phyloP scores from a whole-genome alignment of 1,140 invertebrate genomes.

The Scaptodrosophila lebanonensis region DNA sequence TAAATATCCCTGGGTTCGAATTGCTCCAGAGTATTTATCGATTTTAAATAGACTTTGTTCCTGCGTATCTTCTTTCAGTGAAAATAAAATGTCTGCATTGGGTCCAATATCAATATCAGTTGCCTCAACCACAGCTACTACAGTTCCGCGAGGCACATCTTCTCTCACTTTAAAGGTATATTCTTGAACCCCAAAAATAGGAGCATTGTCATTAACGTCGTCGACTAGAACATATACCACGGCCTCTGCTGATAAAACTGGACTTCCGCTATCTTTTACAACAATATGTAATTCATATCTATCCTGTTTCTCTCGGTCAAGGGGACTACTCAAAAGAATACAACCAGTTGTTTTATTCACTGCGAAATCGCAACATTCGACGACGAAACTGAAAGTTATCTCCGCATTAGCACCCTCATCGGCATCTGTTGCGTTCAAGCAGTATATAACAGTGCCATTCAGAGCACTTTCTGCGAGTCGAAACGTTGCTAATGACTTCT shows the following conservation, averaged over 20 bases:
- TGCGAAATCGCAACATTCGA: slow-evolving; percentile 89
- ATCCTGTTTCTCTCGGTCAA: slow-evolving; percentile 91
- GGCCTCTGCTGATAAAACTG: slow-evolving; percentile 85
- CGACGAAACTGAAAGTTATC: slow-evolving; percentile 87
- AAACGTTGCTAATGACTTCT: slow-evolving; percentile 88
- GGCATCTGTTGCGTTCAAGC: slow-evolving; percentile 90
- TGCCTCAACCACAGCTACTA: slow-evolving; percentile 90
- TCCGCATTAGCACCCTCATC: slow-evolving; percentile 89
- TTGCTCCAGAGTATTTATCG: slow-evolving; percentile 88
- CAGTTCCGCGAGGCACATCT: slow-evolving; percentile 91
- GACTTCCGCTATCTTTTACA: slow-evolving; percentile 86
- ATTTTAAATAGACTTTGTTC: slow-evolving; percentile 83
- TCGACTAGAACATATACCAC: slow-evolving; percentile 88
- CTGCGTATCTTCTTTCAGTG: slow-evolving; percentile 83
- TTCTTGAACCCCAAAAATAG: slow-evolving; percentile 85
- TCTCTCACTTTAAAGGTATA: slow-evolving; percentile 92
- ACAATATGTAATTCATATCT: slow-evolving; percentile 90
- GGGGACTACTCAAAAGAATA: slow-evolving; percentile 83
- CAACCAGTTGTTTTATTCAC: slow-evolving; percentile 88
- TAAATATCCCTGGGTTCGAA: slow-evolving; percentile 85
- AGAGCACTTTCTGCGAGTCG: slow-evolving; percentile 89
- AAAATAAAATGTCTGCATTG: slow-evolving; percentile 87
- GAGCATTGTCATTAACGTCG: slow-evolving; percentile 95
- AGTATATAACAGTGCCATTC: slow-evolving; percentile 90
- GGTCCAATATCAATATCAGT: slow-evolving; percentile 90